Evolutionary conservation across 2,888 invertebrate genomes (phyloP).

Genomic region (Mythimna ferrago): DNA sequence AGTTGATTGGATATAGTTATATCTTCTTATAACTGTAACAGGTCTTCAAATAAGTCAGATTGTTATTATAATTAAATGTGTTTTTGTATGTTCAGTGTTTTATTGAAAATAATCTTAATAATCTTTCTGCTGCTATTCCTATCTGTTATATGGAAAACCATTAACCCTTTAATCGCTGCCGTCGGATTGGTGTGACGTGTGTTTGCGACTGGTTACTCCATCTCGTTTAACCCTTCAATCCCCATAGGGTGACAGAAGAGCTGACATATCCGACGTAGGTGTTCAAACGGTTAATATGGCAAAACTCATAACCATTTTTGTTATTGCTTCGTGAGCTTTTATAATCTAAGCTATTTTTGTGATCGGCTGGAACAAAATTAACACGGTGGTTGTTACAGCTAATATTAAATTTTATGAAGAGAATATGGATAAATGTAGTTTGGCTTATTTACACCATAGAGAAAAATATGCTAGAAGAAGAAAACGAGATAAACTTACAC

Average conservation of each 20-base stretch:
- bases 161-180: too few species aligned
- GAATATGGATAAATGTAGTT: conserved; percentile 45
- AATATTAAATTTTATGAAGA: conserved; percentile 49
- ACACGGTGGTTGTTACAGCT: conserved; percentile 26
- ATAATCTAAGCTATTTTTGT: neutral
- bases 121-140: neutral
- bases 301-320: neutral
- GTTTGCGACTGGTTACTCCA: too few species aligned
- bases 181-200: too few species aligned
- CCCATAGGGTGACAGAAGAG: too few species aligned
- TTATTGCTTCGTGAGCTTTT: neutral
- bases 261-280: too few species aligned
- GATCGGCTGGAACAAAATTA: conserved; percentile 4
- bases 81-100: conserved; percentile 2
- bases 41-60: neutral
- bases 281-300: too few species aligned
- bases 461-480: conserved; percentile 64
- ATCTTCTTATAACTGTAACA: neutral
- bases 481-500: conserved; percentile 60
- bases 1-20: neutral
- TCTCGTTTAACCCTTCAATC: too few species aligned
- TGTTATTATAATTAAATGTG: neutral
- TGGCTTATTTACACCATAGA: conserved; percentile 59
- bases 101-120: conserved; percentile 1
- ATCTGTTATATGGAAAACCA: neutral